These are phyloP conservation scores for Diaperis boleti DNA, from an alignment of 2,888 invertebrate genomes.

Conservation along the genomic window DNA sequence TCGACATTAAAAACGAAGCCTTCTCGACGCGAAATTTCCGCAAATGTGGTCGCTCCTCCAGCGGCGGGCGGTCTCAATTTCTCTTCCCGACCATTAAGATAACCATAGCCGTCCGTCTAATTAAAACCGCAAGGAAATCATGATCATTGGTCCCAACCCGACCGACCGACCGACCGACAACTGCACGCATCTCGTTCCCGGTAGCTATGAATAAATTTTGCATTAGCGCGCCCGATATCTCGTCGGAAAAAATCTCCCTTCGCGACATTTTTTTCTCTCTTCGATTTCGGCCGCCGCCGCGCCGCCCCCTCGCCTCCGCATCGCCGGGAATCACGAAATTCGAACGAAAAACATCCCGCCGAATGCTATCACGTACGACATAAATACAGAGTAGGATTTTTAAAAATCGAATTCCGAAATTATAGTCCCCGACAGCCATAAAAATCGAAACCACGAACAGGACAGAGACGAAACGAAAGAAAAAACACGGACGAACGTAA, in stretches of 20 bases:
- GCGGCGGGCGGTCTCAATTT: constrained; percentile 30
- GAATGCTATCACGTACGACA: constrained; percentile 61
- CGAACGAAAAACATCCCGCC: constrained; percentile 37
- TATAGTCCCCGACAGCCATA: constrained; percentile 60
- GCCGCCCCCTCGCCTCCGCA: too few relatives aligned
- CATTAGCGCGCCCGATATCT: constrained; percentile 45
- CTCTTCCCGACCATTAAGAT: constrained; percentile 35
- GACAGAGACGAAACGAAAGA: constrained; percentile 49
- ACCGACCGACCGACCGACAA: too few relatives aligned
- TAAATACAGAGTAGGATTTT: constrained; percentile 62
- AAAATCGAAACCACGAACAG: constrained; percentile 60
- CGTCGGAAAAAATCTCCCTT: not conserved
- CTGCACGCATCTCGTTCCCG: constrained; percentile 53
- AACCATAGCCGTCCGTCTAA: constrained; percentile 49
- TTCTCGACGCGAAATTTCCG: too few relatives aligned
- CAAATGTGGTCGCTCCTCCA: not conserved
- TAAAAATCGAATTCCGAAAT: constrained; percentile 63
- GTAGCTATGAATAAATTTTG: constrained; percentile 59
- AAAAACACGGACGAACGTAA: constrained; percentile 51
- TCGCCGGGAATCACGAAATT: constrained; percentile 41
- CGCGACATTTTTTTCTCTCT: too few relatives aligned
- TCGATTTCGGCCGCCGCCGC: too few relatives aligned
- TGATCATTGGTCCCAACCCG: constrained; percentile 50
- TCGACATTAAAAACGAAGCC: too few relatives aligned
- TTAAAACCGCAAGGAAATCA: constrained; percentile 58